These are phyloP conservation scores for Tragelaphus oryx DNA, from an alignment of 2,797 vertebrate species.

Conservation along the genomic window DNA sequence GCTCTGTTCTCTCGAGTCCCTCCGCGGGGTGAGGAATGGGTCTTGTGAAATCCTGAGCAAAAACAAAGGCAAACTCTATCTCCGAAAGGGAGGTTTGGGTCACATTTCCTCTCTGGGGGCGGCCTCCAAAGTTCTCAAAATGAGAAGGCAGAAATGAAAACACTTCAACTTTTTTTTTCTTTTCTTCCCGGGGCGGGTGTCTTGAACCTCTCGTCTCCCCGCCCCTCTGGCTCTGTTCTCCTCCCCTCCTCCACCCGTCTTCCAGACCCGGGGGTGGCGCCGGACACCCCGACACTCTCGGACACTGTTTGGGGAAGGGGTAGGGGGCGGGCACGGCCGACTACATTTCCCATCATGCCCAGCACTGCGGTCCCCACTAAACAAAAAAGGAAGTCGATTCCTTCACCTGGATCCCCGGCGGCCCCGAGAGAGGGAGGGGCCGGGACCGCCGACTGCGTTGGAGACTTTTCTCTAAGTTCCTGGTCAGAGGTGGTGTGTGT, in stretches of 20 bases:
- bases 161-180: conserved; percentile 75
- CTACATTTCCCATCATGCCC: conserved; percentile 85
- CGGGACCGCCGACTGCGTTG: conserved; percentile 45
- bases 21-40: conserved; percentile 34
- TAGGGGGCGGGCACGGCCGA: conserved; percentile 72
- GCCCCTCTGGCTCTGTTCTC: conserved; percentile 53
- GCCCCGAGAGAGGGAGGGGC: conserved; percentile 58
- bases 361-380: conserved; percentile 70
- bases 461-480: conserved; percentile 71
- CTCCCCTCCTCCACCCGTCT: conserved; percentile 59
- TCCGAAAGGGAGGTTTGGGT: conserved; percentile 70
- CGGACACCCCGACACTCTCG: conserved; percentile 56
- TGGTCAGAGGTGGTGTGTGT: conserved; percentile 49
- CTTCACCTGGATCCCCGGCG: conserved; percentile 65
- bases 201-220: conserved; percentile 61
- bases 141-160: conserved; percentile 76
- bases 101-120: conserved; percentile 72
- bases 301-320: conserved; percentile 66
- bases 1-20: conserved; percentile 15
- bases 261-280: conserved; percentile 53
- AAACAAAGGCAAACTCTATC: conserved; percentile 74
- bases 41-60: conserved; percentile 65
- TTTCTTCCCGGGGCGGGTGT: conserved; percentile 61
- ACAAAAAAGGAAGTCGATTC: conserved; percentile 73
- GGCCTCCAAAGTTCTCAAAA: conserved; percentile 76